Evolutionary conservation across 2,888 invertebrate species (phyloP).

Genomic region (Chrysomela aeneicollis): DNA sequence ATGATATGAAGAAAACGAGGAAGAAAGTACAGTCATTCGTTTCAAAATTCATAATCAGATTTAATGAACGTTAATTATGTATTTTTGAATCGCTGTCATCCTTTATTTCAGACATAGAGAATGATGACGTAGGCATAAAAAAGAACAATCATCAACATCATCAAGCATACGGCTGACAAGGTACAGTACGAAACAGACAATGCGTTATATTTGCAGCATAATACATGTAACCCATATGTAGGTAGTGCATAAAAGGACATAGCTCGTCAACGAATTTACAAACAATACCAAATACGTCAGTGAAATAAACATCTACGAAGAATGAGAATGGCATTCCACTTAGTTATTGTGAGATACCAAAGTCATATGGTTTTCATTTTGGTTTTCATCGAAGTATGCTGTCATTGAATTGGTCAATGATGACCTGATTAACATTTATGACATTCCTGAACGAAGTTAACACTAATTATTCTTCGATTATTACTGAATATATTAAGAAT

Average conservation of each 20-base stretch:
- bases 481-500: too few relatives aligned
- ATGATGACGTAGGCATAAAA: slow-evolving; percentile 10
- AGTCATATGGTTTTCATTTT: neutral
- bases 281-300: slow-evolving; percentile 17
- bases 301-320: neutral
- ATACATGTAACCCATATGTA: slow-evolving; percentile 4
- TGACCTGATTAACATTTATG: neutral
- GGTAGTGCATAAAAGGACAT: slow-evolving; percentile 1
- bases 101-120: slow-evolving; percentile 4
- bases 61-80: too few relatives aligned
- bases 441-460: neutral
- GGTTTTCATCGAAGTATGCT: neutral
- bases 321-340: slow-evolving; percentile 7
- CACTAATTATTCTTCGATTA: too few relatives aligned
- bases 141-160: slow-evolving; percentile 13
- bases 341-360: neutral
- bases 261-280: slow-evolving; percentile 15
- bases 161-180: neutral
- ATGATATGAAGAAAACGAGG: too few relatives aligned
- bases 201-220: neutral
- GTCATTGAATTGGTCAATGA: neutral
- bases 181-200: slow-evolving; percentile 14
- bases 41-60: too few relatives aligned
- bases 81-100: too few relatives aligned
- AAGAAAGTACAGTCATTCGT: too few relatives aligned